Base-by-base conservation (phyloP, 2,888 invertebrate species). In the Aproaerema taeniolella region DNA sequence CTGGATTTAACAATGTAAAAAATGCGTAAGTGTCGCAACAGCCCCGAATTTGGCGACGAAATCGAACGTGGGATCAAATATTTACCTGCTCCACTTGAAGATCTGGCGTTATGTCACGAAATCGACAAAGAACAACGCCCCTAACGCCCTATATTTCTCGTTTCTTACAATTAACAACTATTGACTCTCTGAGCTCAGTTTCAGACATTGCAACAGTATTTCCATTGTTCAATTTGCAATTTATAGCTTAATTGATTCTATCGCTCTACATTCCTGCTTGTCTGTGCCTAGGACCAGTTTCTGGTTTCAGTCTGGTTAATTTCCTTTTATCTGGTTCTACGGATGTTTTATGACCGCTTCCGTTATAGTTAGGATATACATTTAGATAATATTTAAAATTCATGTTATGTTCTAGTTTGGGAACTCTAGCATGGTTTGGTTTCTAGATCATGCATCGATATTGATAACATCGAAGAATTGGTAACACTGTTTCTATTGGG, bases 61-160 rank as follows among this genome's bases (percentile, higher is more conserved):
- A 57, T 69, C 72, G 78, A 80, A 77, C 82, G 82, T 82, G 80
- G 73, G 81, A 83, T 74, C 67, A 73, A 79, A 78, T 71, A 78
- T 73, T 70, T 58, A 71, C 54, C 55, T 64, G 72, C 54, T 68
- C 58, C 62, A 66, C 55, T 72, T 72, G 59, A 49, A 57, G 50
- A 49, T 48, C 61, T 60, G 49, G 50, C 49, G 44, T 74, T 71
- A 76, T 73, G 71, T 76, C 69, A 74, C 57, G 37, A 50, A 49
- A 44, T 30, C 36, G 39, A 58, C 50, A 44, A 51, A 67, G 62
- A 35, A 46, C 61, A 60, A 33, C 54, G 71, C 43, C 61, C 74
- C 54, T 6, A 8, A 20, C n/a, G n/a, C 5, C 20, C 20, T 20
- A 67, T 63, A 66, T 75, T 64, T 57, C 25, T 43, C 29, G 39